phyloP scores from a whole-genome alignment of 2,113 vertebrate species.

The Antennarius striatus region DNA sequence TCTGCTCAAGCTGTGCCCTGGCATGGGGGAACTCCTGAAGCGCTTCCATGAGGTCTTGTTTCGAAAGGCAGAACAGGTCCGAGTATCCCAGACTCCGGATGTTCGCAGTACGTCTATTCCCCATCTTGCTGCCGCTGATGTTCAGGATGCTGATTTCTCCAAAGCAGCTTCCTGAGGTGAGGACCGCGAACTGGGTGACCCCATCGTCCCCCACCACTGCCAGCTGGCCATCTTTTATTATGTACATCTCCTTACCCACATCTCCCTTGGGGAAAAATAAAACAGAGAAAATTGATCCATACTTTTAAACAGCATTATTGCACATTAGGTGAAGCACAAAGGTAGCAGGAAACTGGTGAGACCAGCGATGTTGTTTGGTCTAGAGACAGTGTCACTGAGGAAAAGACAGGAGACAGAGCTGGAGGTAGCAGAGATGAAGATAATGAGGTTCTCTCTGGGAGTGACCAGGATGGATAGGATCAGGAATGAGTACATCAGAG shows the following conservation, averaged over 20 bases:
- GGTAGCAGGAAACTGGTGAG: too few species aligned
- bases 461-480: too few species aligned
- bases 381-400: too few species aligned
- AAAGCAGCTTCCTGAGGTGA: constrained; percentile 93
- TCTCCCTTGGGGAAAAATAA: constrained; percentile 77
- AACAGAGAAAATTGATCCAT: background rate
- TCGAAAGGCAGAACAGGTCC: constrained; percentile 95
- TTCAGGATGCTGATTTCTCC: constrained; percentile 98
- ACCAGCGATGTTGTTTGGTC: background rate
- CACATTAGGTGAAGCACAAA: background rate
- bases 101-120: constrained; percentile 93
- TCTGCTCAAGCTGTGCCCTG: constrained; percentile 90
- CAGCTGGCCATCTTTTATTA: constrained; percentile 94
- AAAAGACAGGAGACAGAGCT: too few species aligned
- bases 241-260: constrained; percentile 98
- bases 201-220: constrained; percentile 94
- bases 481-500: too few species aligned
- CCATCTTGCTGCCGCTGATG: constrained; percentile 97
- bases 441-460: too few species aligned
- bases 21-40: constrained; percentile 95
- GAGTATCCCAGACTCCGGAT: constrained; percentile 96
- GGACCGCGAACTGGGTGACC: constrained; percentile 85
- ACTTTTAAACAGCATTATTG: background rate
- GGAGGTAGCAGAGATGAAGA: too few species aligned
- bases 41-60: constrained; percentile 94